Evolutionary conservation across 2,113 vertebrate genomes (phyloP).

Genomic region (Dipodomys merriami): DNA sequence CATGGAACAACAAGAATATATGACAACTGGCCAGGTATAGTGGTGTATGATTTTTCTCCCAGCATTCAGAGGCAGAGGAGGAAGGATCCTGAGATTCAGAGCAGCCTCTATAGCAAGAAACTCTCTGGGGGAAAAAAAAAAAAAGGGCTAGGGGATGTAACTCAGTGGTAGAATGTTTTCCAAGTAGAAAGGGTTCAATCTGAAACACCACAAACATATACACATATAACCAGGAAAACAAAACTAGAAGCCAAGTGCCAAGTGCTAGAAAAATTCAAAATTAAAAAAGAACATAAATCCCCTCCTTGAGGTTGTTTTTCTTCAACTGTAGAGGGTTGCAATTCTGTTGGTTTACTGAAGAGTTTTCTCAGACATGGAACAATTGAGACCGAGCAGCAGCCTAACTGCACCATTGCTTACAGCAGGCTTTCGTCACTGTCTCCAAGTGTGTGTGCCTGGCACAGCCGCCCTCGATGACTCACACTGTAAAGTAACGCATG

Average conservation of each 20-base stretch:
- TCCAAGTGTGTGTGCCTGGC: background rate
- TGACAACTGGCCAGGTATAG: background rate
- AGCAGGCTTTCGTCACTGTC: background rate
- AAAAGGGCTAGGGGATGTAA: background rate
- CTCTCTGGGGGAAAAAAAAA: background rate
- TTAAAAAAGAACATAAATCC: background rate
- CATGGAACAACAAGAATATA: background rate
- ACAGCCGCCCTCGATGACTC: background rate
- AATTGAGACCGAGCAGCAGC: background rate
- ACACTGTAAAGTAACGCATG: background rate
- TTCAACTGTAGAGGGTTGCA: background rate
- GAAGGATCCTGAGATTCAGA: background rate
- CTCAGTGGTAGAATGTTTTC: background rate
- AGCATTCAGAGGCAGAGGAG: background rate
- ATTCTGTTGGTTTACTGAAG: too few relatives aligned
- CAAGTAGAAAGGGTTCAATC: background rate
- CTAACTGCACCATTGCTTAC: background rate
- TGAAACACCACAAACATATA: background rate
- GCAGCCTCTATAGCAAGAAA: background rate
- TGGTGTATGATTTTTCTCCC: too few relatives aligned
- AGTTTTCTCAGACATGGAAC: background rate
- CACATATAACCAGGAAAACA: background rate
- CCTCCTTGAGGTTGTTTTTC: background rate
- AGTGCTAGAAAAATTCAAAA: background rate
- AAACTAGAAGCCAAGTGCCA: background rate